Conservation (phyloP, 23 tunicate species). For the Ascidia mentula region DNA sequence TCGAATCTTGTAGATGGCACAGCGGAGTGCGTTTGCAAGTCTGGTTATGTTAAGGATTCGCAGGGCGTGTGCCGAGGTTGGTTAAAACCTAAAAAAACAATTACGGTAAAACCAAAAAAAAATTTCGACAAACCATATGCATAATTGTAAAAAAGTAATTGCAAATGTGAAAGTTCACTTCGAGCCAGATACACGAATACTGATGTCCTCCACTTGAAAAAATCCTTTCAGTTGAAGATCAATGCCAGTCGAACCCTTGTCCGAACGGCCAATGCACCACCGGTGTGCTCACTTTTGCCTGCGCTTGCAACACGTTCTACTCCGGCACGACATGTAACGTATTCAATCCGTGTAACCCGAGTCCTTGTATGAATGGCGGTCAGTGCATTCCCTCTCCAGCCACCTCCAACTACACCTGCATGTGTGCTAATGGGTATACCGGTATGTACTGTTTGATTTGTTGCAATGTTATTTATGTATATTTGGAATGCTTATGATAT, state of each 20-base stretch:
- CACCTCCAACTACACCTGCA: neutral
- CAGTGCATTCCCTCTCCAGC: neutral
- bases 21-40: neutral
- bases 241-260: slow-evolving; percentile 6
- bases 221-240: neutral
- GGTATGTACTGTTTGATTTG: neutral
- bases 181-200: too few relatives aligned
- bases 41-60: neutral
- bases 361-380: neutral
- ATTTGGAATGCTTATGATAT: too few relatives aligned
- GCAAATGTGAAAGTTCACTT: too few relatives aligned
- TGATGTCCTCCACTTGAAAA: too few relatives aligned
- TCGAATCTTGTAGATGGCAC: neutral
- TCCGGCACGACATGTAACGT: neutral
- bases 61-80: neutral
- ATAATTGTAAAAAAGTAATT: too few relatives aligned
- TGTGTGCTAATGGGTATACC: neutral
- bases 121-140: too few relatives aligned
- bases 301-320: neutral
- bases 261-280: slow-evolving; percentile 20
- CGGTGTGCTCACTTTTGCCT: neutral
- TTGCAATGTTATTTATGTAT: too few relatives aligned
- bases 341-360: neutral
- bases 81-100: neutral
- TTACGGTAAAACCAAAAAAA: too few relatives aligned